Percentiles rank a stretch among this genome's conserved stretches.
These are phyloP conservation scores for Strigamia crassipes DNA, from an alignment of 2,888 invertebrate species.

Conservation along the genomic window DNA sequence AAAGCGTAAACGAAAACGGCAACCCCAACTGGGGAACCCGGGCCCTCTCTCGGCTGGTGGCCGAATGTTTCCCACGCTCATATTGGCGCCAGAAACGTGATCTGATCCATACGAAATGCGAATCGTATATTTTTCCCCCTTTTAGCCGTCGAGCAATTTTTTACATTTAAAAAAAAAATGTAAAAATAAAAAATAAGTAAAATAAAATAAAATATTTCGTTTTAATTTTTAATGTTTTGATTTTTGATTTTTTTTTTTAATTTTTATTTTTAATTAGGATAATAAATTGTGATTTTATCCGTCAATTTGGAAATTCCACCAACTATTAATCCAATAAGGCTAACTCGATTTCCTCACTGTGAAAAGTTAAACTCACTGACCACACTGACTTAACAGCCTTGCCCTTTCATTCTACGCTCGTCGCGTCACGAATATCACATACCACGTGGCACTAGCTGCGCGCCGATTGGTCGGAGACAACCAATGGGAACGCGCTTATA, in stretches of 20 bases:
- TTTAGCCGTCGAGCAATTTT: too few relatives aligned
- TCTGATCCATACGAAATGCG: not conserved
- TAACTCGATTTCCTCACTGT: not conserved
- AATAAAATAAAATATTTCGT: not conserved
- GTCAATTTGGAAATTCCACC: not conserved
- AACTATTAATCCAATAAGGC: not conserved
- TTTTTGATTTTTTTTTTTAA: not conserved
- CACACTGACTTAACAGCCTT: constrained; percentile 2
- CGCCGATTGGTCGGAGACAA: not conserved
- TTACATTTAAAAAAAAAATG: too few relatives aligned
- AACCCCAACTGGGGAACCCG: not conserved
- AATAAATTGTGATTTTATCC: not conserved
- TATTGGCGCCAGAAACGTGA: not conserved
- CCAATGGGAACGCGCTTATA: not conserved
- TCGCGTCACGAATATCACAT: not conserved
- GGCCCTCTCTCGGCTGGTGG: not conserved
- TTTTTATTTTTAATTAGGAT: too few relatives aligned
- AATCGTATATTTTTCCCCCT: too few relatives aligned
- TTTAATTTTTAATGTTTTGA: not conserved
- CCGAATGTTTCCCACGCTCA: not conserved
- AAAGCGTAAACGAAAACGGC: not conserved
- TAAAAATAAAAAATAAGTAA: too few relatives aligned
- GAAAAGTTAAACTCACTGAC: not conserved
- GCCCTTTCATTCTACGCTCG: not conserved
- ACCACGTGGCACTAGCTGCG: not conserved